These are phyloP conservation scores for Varroa destructor DNA, from an alignment of 1,140 invertebrate genomes.

Conservation along the genomic window DNA sequence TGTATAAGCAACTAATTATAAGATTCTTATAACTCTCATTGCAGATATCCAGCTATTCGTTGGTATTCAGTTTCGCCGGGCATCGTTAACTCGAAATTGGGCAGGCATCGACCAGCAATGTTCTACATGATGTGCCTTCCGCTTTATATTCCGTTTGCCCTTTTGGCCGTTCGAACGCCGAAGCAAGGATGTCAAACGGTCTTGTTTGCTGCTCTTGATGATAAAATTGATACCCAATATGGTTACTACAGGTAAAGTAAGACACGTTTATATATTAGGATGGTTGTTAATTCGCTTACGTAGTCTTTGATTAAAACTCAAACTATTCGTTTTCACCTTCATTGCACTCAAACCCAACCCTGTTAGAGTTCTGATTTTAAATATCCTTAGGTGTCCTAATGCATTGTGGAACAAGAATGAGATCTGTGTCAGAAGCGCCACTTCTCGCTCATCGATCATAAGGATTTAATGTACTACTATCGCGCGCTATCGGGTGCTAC, in stretches of 20 bases:
- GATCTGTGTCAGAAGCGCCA: neutral
- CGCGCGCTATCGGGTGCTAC: too few species aligned
- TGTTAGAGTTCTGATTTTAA: neutral
- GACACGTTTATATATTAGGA: too few species aligned
- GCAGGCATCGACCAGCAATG: neutral
- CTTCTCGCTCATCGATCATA: neutral
- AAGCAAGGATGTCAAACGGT: constrained; percentile 20
- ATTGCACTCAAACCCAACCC: neutral
- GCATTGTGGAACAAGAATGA: neutral
- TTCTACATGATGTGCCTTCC: neutral
- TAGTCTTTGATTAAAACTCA: too few species aligned
- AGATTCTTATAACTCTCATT: neutral
- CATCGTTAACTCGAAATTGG: constrained; percentile 6
- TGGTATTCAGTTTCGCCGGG: constrained; percentile 14
- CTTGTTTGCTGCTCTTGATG: constrained; percentile 1
- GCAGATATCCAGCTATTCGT: neutral
- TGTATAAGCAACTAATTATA: neutral
- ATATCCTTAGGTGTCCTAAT: neutral
- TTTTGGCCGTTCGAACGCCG: constrained; percentile 9
- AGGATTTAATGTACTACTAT: too few species aligned
- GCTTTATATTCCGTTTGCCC: neutral
- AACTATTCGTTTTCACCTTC: too few species aligned
- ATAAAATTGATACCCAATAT: neutral
- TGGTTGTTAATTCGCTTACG: too few species aligned
- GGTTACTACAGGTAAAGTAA: constrained; percentile 6